Evolutionary conservation across 2,113 vertebrate species (phyloP), one percentile per base, ranked within the genome.

Genomic region (Prionailurus viverrinus): DNA sequence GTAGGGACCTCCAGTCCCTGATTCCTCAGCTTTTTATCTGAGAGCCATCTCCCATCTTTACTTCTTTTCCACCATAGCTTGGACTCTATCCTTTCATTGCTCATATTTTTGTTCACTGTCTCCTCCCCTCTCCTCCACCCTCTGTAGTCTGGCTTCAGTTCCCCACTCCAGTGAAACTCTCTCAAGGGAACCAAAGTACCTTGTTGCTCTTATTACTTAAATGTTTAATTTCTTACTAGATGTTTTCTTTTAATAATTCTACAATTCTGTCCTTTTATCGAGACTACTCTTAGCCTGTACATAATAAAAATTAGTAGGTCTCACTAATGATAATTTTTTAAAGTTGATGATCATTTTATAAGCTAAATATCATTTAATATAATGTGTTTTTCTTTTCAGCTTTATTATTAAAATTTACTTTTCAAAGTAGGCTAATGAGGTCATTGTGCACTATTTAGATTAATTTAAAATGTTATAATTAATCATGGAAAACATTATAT

Each of bases 331-430:
- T 87, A 84, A 69, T 69, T 79, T 86, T 73, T 73, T 29, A 39
- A 85, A 84, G 19, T 92, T 92, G 41, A 53, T 82, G 80, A 81
- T 89, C 15, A 63, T 82, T 94, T 94, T 87, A 66, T 80, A 90
- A 94, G 55, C 36, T 83, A 82, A 39, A 73, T 86, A 15, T 41
- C 78, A 89, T 80, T 91, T 94, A 96, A 90, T 71, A n/a, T 29
- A 68, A 7, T 66, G 66, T 83, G 29, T 31, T 84, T 55, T 94
- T 79, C 18, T 84, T 89, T 82, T 86, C 68, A 92, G n/a, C 18
- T 94, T 97, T 94, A 92, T 85, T 86, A 80, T 87, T 97, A 96
- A 97, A 96, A 76, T 79, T 33, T 68, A 79, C 41, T 93, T 93
- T 95, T 86, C 11, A 86, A 90, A 97, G 27, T 93, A 81, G 83